Base-by-base conservation (phyloP, 2,113 vertebrate genomes). In the Bucco capensis region DNA sequence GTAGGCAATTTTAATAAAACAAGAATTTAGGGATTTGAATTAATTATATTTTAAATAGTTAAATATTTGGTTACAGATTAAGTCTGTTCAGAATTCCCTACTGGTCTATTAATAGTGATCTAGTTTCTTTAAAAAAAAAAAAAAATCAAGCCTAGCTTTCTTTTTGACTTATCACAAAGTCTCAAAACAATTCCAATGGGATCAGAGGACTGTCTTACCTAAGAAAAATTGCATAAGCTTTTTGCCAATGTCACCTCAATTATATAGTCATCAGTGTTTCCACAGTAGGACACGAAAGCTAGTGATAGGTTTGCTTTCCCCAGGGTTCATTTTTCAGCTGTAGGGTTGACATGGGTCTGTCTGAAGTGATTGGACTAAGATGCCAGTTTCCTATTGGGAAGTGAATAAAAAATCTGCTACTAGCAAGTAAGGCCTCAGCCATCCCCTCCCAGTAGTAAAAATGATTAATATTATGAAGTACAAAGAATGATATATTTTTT, bases 201-300 rank as follows among this genome's bases (percentile, higher is more conserved):
- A 70, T 24, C 24, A 83, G 38, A 73, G 6, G 27, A 89, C 71
- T 66, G 30, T 66, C 28, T 72, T 70, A 83, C 10, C 38, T 65
- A 51, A 89, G 67, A 40, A 87, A 91, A 78, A 88, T 25, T 66
- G 17, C 44, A 38, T 23, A 83, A 40, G 11, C 9, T 78, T 89
- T 92, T 91, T 86, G 33, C n/a, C 89, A 95, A 65, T 88, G 92
- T 96, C 94, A 97, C 91, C 79, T 93, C 92, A 76, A 94, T 96
- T 95, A 96, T 88, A 64, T 31, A 93, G 71, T 84, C 75, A 95
- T 95, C 89, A 93, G 47, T 86, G 74, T 84, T 96, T 97, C 91
- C 84, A 96, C 62, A 83, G 83, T 58, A 88, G 50, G 80, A 83
- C 56, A 84, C 7, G 21, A 81, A 95, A 92, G 28, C 44, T 79